Conservation (phyloP, 2,797 vertebrate species). For the Ctenopoma multispine region DNA sequence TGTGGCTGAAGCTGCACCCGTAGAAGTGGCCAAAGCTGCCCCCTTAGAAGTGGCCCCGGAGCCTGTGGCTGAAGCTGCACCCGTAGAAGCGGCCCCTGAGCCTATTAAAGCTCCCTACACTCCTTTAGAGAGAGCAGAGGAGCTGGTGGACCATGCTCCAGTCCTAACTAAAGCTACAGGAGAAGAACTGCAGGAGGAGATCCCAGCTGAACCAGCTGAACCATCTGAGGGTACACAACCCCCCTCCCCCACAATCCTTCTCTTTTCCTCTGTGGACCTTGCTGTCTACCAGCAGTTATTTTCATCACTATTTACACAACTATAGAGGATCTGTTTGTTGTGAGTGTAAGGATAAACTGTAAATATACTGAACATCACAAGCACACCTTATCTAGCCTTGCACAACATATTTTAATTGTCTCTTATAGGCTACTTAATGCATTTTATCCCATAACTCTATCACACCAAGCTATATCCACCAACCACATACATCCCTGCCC, state of each 20-base stretch:
- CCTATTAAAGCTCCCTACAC: not conserved
- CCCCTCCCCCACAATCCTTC: constrained; percentile 46
- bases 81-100: constrained; percentile 3
- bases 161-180: constrained; percentile 58
- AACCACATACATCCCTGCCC: not conserved
- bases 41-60: constrained; percentile 1
- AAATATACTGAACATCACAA: constrained; percentile 47
- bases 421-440: not conserved
- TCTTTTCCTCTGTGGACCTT: constrained; percentile 52
- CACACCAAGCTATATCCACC: constrained; percentile 8
- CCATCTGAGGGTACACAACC: constrained; percentile 69
- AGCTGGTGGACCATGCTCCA: constrained; percentile 64
- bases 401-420: constrained; percentile 19
- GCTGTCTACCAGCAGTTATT: constrained; percentile 46
- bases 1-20: not conserved
- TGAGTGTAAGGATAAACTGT: constrained; percentile 48
- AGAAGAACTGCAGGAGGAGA: constrained; percentile 74
- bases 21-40: constrained; percentile 34
- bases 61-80: not conserved
- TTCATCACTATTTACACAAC: constrained; percentile 24
- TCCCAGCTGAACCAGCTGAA: constrained; percentile 21
- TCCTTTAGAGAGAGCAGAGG: constrained; percentile 37
- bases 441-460: constrained; percentile 15
- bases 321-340: constrained; percentile 24
- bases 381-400: constrained; percentile 30